Percentiles rank a stretch among this genome's conserved stretches.
Evolutionary conservation across 2,797 vertebrate genomes (phyloP).

Genomic region (Clarias fuscus): DNA sequence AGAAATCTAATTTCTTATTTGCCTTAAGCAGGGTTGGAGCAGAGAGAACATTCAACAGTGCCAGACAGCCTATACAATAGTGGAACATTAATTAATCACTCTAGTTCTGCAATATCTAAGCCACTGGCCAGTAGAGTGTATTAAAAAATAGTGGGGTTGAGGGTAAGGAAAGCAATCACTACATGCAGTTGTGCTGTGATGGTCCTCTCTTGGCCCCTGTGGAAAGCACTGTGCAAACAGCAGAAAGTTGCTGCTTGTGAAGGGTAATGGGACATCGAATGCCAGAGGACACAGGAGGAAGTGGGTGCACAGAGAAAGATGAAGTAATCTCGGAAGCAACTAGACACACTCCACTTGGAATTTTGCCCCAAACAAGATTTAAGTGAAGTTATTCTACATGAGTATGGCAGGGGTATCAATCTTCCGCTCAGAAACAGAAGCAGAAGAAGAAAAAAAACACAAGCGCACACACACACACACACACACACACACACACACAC

Average conservation of each 20-base stretch:
- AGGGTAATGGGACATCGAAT: conserved; percentile 86
- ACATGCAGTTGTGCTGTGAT: conserved; percentile 47
- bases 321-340: conserved; percentile 84
- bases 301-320: conserved; percentile 83
- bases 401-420: conserved; percentile 80
- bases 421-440: conserved; percentile 74
- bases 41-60: conserved; percentile 23
- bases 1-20: conserved; percentile 43
- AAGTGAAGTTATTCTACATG: conserved; percentile 84
- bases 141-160: conserved; percentile 32
- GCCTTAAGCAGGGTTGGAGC: conserved; percentile 36
- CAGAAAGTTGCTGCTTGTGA: conserved; percentile 83
- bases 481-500: conserved; percentile 15
- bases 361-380: conserved; percentile 85
- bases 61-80: conserved; percentile 31
- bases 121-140: conserved; percentile 49
- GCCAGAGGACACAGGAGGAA: conserved; percentile 80
- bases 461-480: conserved; percentile 28
- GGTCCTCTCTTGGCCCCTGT: conserved; percentile 73
- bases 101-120: conserved; percentile 44
- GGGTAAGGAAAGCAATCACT: conserved; percentile 52
- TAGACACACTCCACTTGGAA: conserved; percentile 85
- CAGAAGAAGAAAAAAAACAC: conserved; percentile 53
- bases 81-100: conserved; percentile 54
- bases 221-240: conserved; percentile 81